Base-by-base conservation (phyloP, 92 coral and sea anemone genomes). In the Phymanthus crucifer region DNA sequence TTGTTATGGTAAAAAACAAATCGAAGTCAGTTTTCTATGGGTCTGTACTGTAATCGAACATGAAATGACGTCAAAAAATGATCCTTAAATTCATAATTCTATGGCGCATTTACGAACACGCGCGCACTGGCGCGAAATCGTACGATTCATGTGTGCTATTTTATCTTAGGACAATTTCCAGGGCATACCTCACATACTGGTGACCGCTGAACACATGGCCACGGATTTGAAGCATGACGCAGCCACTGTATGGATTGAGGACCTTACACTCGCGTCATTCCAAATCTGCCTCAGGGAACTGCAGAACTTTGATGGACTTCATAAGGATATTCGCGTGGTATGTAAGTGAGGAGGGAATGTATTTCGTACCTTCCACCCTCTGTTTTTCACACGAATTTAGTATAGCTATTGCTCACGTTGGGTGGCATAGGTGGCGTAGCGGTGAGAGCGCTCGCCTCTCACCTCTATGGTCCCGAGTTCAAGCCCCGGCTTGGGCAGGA, bases 241-340 rank as follows among this genome's bases (percentile, higher is more conserved):
- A 3, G 93, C 91, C 19, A 86, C 90, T 4, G 82, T 93, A 27
- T 93, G 98, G 98, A 80, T 85, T 1, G 95, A 91, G 65, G 92
- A 90, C 64, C 85, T 91, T 16, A 83, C 90, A n/a, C 16, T 34
- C 74, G 78, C 61, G 34, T 82, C 83, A 71, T 93, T 93, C 69
- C 85, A 78, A 67, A 85, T 93, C 70, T 93, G 98, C 67, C 72
- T 89, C 52, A 70, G 98, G 16, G 98, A 93, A 67, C 86, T 90
- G 83, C 90, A 90, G 74, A 78, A 89, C 67, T 93, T 93, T 82
- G 94, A 89, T 61, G 98, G 98, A 61, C 80, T 86, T 52, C 98
- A 93, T 71, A 87, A 90, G 72, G 82, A 90, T 47, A 81, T 93
- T 9, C 67, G 73, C 2, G 91, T 90, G 74, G 98, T 88, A 73